These are phyloP conservation scores for Lamprologus tigripictilis DNA, from an alignment of 2,113 vertebrate species.

Conservation along the genomic window DNA sequence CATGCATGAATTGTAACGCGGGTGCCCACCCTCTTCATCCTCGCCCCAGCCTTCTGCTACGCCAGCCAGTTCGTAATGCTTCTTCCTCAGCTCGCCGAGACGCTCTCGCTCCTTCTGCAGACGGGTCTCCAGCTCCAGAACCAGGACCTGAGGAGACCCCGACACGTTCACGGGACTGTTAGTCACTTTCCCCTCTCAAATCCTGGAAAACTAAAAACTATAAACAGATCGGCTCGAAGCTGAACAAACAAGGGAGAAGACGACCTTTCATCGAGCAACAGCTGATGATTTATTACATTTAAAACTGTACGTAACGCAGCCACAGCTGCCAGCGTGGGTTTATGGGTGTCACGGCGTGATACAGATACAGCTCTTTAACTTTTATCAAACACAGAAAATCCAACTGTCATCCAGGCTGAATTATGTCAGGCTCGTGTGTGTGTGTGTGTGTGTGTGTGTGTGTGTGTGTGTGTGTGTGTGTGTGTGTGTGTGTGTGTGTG, in stretches of 20 bases:
- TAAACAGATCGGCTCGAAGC: not conserved
- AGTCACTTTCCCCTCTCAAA: not conserved
- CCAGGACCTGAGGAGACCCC: slow-evolving; percentile 75
- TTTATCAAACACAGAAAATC: not conserved
- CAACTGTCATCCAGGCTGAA: not conserved
- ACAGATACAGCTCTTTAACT: not conserved
- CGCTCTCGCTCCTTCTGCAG: slow-evolving; percentile 92
- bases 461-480: rapidly evolving
- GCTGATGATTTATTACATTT: not conserved
- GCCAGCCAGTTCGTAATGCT: slow-evolving; percentile 91
- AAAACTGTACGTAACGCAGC: not conserved
- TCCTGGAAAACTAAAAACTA: not conserved
- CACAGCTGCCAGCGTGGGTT: not conserved
- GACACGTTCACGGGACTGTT: not conserved
- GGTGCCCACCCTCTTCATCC: slow-evolving; percentile 62
- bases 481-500: rapidly evolving
- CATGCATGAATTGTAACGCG: rapidly evolving
- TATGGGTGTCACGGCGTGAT: not conserved
- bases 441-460: too few relatives aligned
- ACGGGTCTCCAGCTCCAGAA: slow-evolving; percentile 89
- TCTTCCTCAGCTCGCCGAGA: slow-evolving; percentile 91
- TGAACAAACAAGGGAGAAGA: not conserved
- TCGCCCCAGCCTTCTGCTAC: slow-evolving; percentile 89
- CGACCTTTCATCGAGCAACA: not conserved
- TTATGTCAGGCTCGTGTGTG: not conserved